phyloP scores from a whole-genome alignment of 2,113 vertebrate genomes.

The Vanacampus margaritifer region DNA sequence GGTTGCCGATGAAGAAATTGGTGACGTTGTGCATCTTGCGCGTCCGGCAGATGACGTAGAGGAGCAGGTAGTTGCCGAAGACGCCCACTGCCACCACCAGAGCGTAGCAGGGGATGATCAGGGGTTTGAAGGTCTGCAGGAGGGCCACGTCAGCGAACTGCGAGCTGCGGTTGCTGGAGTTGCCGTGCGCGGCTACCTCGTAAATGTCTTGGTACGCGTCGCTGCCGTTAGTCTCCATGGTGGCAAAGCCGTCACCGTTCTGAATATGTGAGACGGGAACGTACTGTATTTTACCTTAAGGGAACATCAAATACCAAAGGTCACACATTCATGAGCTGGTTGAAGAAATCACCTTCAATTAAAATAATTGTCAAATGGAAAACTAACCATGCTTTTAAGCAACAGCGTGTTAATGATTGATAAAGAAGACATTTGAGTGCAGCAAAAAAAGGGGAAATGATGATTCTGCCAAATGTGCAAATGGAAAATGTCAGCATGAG shows the following conservation, averaged over 20 bases:
- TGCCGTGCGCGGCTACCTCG: slow-evolving; percentile 63
- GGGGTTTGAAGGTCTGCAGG: slow-evolving; percentile 78
- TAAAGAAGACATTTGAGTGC: neutral
- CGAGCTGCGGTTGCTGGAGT: slow-evolving; percentile 67
- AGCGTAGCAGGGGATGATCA: slow-evolving; percentile 79
- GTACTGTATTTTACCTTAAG: neutral
- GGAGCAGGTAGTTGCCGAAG: slow-evolving; percentile 80
- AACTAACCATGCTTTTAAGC: slow-evolving; percentile 15
- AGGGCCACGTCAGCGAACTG: slow-evolving; percentile 79
- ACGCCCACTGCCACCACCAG: slow-evolving; percentile 76
- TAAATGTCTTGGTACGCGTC: slow-evolving; percentile 53
- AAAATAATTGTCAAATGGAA: slow-evolving; percentile 17
- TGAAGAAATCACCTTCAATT: neutral
- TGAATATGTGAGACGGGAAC: slow-evolving; percentile 1
- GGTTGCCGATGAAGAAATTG: slow-evolving; percentile 84
- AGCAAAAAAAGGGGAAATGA: neutral
- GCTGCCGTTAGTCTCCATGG: slow-evolving; percentile 55
- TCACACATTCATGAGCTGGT: neutral
- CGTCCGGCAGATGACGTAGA: slow-evolving; percentile 78
- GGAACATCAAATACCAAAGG: neutral
- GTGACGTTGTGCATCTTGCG: slow-evolving; percentile 82
- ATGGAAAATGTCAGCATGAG: slow-evolving; percentile 19
- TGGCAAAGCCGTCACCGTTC: slow-evolving; percentile 9
- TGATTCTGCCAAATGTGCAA: neutral
- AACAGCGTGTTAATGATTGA: neutral